Evolutionary conservation across 2,797 vertebrate genomes (phyloP), one percentile per base, ranked within the genome.

Genomic region (Xiphorhynchus erythropygius): DNA sequence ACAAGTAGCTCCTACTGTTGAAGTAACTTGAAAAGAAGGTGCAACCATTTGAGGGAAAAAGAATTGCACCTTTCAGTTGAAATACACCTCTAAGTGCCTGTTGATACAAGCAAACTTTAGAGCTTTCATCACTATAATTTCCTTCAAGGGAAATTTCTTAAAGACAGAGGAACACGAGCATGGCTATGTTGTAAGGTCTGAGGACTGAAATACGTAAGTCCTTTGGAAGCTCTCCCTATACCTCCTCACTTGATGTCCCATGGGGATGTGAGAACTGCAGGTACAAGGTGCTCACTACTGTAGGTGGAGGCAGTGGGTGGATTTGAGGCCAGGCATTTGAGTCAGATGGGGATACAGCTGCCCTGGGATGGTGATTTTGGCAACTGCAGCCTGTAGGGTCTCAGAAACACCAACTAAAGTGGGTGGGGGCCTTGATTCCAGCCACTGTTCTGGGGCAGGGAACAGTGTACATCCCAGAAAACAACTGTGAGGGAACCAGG

Each of bases 361-460:
- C 9, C 35, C 25, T 13, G 18, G 33, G 6, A 4, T 39, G 30
- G 16, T 50, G 18, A 7, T 28, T 17, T 32, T 25, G 67, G 18
- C 21, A 78, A n/a, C 35, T 50, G 37, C 16, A 84, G 11, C 9
- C 18, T 39, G 42, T 50, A 35, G 24, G 18, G 7, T 84, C 9
- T 68, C 55, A 35, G 37, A 7, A 19, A 21, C 44, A 79, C 8
- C 4, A 13, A 2, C 11, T 1, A 5, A 50, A 57, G 17, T 2
- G 1, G 22, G 4, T 57, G 13, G 11, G 49, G 23, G 18, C 33
- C 56, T 1, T 2, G 0, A 19, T 3, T 4, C 11, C 30, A 74
- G 11, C 22, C 24, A 3, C 3, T 44, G 44, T 44, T 44, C 19
- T 44, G 11, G 25, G n/a, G 13, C 18, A 50, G 42, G 14, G 30